These are phyloP conservation scores for Tetrao urogallus DNA, from an alignment of 2,113 vertebrate species.

Conservation along the genomic window DNA sequence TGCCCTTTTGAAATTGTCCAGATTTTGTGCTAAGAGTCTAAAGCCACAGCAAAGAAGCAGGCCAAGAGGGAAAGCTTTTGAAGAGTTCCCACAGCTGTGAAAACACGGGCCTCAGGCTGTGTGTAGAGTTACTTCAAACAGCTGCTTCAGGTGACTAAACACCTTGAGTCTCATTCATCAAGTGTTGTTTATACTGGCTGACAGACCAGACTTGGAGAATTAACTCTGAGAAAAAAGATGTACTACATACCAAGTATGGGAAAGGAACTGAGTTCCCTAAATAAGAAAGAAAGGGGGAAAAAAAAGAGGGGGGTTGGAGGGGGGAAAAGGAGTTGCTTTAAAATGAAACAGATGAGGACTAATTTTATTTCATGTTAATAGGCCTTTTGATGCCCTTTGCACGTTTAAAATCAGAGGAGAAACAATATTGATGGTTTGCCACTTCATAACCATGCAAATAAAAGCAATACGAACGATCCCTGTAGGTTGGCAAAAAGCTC, in stretches of 20 bases:
- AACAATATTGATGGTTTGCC: neutral
- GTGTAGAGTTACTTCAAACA: conserved; percentile 86
- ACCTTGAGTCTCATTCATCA: conserved; percentile 96
- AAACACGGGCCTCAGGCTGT: conserved; percentile 87
- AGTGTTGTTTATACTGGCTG: conserved; percentile 90
- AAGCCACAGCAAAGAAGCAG: conserved; percentile 81
- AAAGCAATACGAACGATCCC: conserved; percentile 39
- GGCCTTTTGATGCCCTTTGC: conserved; percentile 26
- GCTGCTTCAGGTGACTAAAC: conserved; percentile 95
- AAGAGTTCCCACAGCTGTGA: conserved; percentile 92
- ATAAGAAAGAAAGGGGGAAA: neutral
- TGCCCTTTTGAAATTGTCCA: conserved; percentile 86
- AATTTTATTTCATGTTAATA: conserved; percentile 68
- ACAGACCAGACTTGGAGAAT: conserved; percentile 86
- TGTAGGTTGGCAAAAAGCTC: neutral
- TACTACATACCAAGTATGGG: conserved; percentile 82
- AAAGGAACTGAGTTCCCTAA: conserved; percentile 72
- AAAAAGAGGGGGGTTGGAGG: neutral
- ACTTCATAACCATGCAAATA: conserved; percentile 8
- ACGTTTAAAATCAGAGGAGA: conserved; percentile 30
- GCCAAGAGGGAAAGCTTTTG: conserved; percentile 86
- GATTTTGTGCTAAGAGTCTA: conserved; percentile 80
- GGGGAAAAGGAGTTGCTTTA: conserved; percentile 44
- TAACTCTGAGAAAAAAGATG: conserved; percentile 85
- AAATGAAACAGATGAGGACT: conserved; percentile 58